Evolutionary conservation across 2,113 vertebrate genomes (phyloP).

Genomic region (Seriola aureovittata): DNA sequence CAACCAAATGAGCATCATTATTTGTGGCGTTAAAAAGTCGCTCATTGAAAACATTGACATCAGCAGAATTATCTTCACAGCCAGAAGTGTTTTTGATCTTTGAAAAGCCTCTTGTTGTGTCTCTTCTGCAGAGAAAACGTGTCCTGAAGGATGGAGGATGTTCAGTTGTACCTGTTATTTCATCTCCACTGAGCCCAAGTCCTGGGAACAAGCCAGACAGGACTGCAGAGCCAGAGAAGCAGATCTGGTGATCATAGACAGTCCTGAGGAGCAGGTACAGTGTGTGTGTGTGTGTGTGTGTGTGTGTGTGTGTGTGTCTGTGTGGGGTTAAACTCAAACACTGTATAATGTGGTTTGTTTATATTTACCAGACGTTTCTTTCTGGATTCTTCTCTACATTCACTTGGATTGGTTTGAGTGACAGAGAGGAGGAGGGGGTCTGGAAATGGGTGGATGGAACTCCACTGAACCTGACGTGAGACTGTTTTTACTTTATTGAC

Average conservation of each 20-base stretch:
- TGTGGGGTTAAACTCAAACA: too few relatives aligned
- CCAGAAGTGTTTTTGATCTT: too few relatives aligned
- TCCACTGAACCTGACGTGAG: too few relatives aligned
- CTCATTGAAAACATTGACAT: too few relatives aligned
- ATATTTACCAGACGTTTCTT: neutral
- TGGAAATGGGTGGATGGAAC: too few relatives aligned
- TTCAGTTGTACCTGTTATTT: slow-evolving; percentile 37
- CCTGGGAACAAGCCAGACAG: slow-evolving; percentile 5
- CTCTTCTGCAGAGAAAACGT: neutral
- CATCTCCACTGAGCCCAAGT: neutral
- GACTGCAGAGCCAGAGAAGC: slow-evolving; percentile 39
- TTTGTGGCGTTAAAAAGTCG: too few relatives aligned
- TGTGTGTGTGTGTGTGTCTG: too few relatives aligned
- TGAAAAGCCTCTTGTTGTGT: neutral
- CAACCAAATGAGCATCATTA: too few relatives aligned
- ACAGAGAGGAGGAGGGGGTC: slow-evolving; percentile 17
- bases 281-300: too few relatives aligned
- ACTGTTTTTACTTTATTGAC: too few relatives aligned
- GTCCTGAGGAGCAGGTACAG: slow-evolving; percentile 29
- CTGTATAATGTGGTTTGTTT: too few relatives aligned
- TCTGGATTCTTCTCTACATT: neutral
- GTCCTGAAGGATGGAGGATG: slow-evolving; percentile 34
- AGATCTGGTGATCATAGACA: slow-evolving; percentile 49
- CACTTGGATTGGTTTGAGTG: neutral
- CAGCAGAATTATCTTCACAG: too few relatives aligned